phyloP scores from a whole-genome alignment of 2,113 vertebrate genomes.

The Leiothrix lutea region DNA sequence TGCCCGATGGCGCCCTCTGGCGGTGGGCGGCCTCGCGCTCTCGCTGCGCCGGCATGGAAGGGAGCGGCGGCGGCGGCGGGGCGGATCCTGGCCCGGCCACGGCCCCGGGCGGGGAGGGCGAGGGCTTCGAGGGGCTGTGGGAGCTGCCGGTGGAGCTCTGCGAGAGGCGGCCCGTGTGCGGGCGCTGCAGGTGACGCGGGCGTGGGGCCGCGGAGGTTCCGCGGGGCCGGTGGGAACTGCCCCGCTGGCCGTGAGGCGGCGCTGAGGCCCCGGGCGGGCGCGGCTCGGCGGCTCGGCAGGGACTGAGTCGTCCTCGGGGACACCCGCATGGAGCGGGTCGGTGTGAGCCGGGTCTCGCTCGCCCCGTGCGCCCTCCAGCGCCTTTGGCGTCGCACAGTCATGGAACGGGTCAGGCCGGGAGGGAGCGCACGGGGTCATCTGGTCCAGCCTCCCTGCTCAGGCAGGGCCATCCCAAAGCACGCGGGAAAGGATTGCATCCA shows the following conservation, averaged over 20 bases:
- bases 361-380: background rate
- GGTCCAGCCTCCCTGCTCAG: background rate
- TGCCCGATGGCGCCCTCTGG: background rate
- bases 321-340: too few species aligned
- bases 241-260: background rate
- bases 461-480: background rate
- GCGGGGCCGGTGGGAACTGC: background rate
- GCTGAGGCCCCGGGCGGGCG: background rate
- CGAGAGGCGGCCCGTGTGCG: constrained; percentile 85
- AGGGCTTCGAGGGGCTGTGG: constrained; percentile 81
- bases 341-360: background rate
- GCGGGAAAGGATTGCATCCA: rapidly evolving
- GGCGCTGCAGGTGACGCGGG: constrained; percentile 81
- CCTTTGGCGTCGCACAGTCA: rapidly evolving
- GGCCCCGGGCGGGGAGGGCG: background rate
- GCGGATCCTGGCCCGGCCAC: too few species aligned
- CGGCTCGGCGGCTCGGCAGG: background rate
- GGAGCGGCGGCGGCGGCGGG: background rate
- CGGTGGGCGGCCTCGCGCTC: background rate
- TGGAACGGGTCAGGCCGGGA: background rate
- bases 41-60: background rate
- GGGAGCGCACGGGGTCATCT: rapidly evolving
- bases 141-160: constrained; percentile 81
- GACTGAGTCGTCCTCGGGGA: background rate
- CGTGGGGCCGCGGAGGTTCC: background rate